These are phyloP conservation scores for Chascanopsetta lugubris DNA, from an alignment of 2,113 vertebrate species.

Conservation along the genomic window DNA sequence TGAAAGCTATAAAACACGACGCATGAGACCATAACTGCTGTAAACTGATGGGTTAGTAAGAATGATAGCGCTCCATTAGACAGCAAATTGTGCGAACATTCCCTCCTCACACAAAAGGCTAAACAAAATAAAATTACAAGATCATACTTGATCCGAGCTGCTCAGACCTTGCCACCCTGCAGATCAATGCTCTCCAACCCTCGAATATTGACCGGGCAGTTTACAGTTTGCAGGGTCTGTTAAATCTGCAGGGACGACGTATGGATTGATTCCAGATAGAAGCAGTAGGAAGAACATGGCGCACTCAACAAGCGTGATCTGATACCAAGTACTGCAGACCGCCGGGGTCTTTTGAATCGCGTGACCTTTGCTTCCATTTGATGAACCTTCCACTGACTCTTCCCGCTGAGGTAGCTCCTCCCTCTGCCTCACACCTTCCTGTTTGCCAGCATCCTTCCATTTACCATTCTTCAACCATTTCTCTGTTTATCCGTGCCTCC, in stretches of 20 bases:
- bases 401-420: not conserved
- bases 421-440: not conserved
- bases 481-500: constrained; percentile 22
- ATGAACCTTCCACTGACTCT: not conserved
- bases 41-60: too few relatives aligned
- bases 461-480: constrained; percentile 16
- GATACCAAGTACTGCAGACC: not conserved
- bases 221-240: not conserved
- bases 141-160: not conserved
- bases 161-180: not conserved
- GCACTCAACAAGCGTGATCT: not conserved
- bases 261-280: not conserved
- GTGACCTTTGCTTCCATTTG: constrained; percentile 1
- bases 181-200: not conserved
- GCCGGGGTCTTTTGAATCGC: not conserved
- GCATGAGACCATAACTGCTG: too few relatives aligned
- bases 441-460: constrained; percentile 11
- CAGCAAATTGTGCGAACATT: not conserved
- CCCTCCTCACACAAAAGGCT: too few relatives aligned
- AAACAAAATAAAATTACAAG: not conserved
- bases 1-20: too few relatives aligned
- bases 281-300: not conserved
- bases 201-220: not conserved
- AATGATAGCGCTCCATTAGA: not conserved
- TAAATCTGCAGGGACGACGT: not conserved